These are phyloP conservation scores for Virgularia gustaviana DNA, from an alignment of 92 coral and sea anemone species.

Conservation along the genomic window DNA sequence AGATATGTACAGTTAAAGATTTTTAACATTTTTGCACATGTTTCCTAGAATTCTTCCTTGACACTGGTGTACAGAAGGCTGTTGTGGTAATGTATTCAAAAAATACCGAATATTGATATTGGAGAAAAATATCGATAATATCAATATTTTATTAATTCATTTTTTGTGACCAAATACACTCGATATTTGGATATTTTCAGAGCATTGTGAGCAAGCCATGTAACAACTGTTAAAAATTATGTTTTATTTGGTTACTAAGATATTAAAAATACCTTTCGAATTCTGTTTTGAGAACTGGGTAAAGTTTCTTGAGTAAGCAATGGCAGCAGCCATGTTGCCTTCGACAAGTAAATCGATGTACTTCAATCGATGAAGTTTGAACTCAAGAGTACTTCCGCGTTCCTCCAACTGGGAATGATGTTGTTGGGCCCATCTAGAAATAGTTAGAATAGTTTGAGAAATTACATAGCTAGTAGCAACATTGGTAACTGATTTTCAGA, in stretches of 20 bases:
- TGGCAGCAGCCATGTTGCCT: constrained; percentile 75
- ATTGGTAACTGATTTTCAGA: neutral
- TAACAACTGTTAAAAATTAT: neutral
- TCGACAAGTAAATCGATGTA: constrained; percentile 76
- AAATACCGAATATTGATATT: no score
- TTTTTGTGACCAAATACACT: no score
- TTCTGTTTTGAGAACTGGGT: constrained; percentile 77
- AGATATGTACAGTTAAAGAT: neutral
- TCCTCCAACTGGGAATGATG: constrained; percentile 70
- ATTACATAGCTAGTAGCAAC: no score
- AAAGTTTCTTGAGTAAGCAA: constrained; percentile 74
- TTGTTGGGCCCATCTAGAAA: constrained; percentile 76
- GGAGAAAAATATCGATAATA: no score
- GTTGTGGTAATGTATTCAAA: no score
- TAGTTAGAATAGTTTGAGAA: no score
- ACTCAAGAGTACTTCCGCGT: constrained; percentile 85
- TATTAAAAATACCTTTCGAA: constrained; percentile 93
- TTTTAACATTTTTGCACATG: neutral
- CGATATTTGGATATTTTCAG: no score
- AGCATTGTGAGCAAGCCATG: neutral
- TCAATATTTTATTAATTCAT: no score
- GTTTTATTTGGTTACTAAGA: no score
- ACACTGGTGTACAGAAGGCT: no score
- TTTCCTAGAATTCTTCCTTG: no score
- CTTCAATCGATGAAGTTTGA: constrained; percentile 83